Conservation (phyloP, 2,888 invertebrate genomes). For the Acleris laterana region DNA sequence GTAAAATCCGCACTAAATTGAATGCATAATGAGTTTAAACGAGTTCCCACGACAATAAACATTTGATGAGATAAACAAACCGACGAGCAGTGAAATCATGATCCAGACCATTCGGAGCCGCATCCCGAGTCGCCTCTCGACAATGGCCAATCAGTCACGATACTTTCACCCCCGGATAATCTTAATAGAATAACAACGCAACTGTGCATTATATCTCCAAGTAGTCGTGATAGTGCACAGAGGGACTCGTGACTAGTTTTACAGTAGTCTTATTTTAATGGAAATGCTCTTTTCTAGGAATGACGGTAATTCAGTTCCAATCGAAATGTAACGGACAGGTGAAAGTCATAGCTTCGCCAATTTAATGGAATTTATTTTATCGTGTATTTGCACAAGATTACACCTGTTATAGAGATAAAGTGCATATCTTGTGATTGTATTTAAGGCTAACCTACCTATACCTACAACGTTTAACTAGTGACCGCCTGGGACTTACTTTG, state of each 20-base stretch:
- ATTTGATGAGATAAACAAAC: constrained; percentile 66
- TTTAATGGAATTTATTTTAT: constrained; percentile 53
- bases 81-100: constrained; percentile 66
- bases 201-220: constrained; percentile 68
- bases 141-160: constrained; percentile 74
- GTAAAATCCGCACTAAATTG: constrained; percentile 59
- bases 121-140: constrained; percentile 57
- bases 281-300: constrained; percentile 69
- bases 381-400: constrained; percentile 46
- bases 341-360: constrained; percentile 58
- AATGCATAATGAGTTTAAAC: constrained; percentile 67
- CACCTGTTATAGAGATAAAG: constrained; percentile 49
- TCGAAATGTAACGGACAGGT: constrained; percentile 69
- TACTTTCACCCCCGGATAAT: constrained; percentile 77
- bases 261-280: constrained; percentile 73
- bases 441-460: constrained; percentile 37
- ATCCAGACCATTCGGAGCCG: constrained; percentile 65
- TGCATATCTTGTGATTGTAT: constrained; percentile 43
- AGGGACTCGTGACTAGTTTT: constrained; percentile 78
- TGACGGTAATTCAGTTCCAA: constrained; percentile 68
- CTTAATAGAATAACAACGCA: constrained; percentile 75
- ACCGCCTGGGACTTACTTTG: constrained; percentile 10
- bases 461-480: constrained; percentile 12
- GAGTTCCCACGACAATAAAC: constrained; percentile 77
- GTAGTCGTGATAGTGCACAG: constrained; percentile 77